Conservation (phyloP, 2,888 invertebrate species). For the Polyommatus iphigenia region DNA sequence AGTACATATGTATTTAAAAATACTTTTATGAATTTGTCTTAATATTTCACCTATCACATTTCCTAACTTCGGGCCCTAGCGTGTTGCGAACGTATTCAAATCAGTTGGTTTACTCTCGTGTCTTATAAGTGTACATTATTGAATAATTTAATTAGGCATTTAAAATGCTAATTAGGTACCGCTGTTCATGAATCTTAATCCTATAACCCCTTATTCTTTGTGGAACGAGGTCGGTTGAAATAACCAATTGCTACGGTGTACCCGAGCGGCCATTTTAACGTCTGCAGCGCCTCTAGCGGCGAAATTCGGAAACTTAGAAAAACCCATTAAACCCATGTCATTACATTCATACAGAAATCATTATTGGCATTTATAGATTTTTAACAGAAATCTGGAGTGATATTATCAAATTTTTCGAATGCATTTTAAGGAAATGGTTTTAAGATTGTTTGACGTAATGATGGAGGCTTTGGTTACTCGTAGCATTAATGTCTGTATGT, state of each 20-base stretch:
- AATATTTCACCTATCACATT: not conserved
- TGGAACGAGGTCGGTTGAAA: slow-evolving; percentile 20
- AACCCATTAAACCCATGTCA: too few species aligned
- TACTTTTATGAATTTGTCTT: not conserved
- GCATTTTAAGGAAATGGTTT: slow-evolving; percentile 11
- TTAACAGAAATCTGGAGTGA: too few species aligned
- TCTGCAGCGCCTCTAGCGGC: not conserved
- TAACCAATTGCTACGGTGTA: slow-evolving; percentile 24
- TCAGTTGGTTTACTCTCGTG: slow-evolving; percentile 14
- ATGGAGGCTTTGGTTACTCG: slow-evolving; percentile 46
- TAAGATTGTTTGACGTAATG: slow-evolving; percentile 31
- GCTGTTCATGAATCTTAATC: slow-evolving; percentile 25
- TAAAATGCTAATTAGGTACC: slow-evolving; percentile 28
- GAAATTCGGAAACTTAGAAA: not conserved
- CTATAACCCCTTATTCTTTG: slow-evolving; percentile 15
- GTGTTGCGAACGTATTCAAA: not conserved
- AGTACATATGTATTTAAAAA: not conserved
- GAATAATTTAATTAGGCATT: slow-evolving; percentile 35
- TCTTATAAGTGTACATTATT: slow-evolving; percentile 29
- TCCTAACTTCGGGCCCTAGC: not conserved
- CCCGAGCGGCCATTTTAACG: not conserved
- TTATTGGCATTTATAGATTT: too few species aligned
- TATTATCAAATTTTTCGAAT: not conserved
- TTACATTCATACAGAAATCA: too few species aligned
- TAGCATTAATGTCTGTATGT: slow-evolving; percentile 45